Percentiles rank a stretch among this genome's conserved stretches.
phyloP scores from a whole-genome alignment of 2,888 invertebrate genomes.

The Diarsia brunnea region DNA sequence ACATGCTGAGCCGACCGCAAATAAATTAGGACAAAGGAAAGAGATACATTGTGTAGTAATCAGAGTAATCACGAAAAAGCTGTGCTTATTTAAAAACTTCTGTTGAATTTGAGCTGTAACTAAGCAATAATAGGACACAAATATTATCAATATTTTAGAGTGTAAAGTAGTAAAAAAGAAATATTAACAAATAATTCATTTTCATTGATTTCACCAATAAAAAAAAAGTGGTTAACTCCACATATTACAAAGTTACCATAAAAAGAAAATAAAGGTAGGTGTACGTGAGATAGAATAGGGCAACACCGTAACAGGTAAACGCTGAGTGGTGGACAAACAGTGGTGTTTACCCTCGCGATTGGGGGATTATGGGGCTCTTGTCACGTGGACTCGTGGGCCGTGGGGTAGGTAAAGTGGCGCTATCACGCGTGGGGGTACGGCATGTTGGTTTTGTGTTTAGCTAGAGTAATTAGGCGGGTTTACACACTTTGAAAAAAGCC shows the following conservation, averaged over 20 bases:
- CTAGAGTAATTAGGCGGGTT: conserved; percentile 19
- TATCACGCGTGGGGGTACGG: conserved; percentile 24
- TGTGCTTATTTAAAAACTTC: neutral
- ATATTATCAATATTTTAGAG: too few species aligned
- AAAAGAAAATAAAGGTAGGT: conserved; percentile 54
- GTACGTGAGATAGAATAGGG: conserved; percentile 54
- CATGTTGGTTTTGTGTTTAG: conserved; percentile 22
- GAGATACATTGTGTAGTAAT: too few species aligned
- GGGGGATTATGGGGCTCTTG: conserved; percentile 63
- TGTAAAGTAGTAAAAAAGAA: too few species aligned
- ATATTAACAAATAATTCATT: too few species aligned
- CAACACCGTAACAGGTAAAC: conserved; percentile 56
- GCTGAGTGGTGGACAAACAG: conserved; percentile 67
- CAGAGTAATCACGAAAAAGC: neutral
- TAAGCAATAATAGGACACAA: too few species aligned
- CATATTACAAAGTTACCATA: conserved; percentile 53
- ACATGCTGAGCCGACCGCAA: too few species aligned
- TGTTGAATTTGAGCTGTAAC: too few species aligned
- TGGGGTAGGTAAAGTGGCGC: conserved; percentile 41
- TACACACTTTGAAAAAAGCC: neutral
- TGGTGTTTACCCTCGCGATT: conserved; percentile 67
- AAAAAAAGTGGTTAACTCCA: conserved; percentile 16
- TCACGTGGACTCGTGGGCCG: conserved; percentile 46
- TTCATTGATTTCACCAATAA: too few species aligned
- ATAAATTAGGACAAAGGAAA: too few species aligned